A percentile compares a stretch with the other conserved stretches of the same genome.
Conservation (phyloP, 2,797 vertebrate species). For the Bovichtus variegatus region DNA sequence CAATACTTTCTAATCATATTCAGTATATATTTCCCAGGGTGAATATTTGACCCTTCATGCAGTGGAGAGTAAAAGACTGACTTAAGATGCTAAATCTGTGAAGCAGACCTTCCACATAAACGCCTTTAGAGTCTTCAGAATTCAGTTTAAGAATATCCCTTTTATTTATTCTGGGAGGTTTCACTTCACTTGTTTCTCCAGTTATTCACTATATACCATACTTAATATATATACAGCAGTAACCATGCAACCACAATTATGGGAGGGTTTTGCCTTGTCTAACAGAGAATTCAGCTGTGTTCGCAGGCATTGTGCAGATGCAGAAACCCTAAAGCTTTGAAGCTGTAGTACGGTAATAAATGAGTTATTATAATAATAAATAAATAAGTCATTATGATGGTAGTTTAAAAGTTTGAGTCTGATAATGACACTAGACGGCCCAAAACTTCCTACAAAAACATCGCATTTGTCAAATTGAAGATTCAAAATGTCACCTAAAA, state of each 20-base stretch:
- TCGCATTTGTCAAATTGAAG: constrained; percentile 10
- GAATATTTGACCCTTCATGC: constrained; percentile 62
- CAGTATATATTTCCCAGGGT: constrained; percentile 45
- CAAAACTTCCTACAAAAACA: not conserved
- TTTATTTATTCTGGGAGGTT: constrained; percentile 49
- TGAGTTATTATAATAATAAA: not conserved
- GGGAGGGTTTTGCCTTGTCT: not conserved
- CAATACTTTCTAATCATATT: constrained; percentile 59
- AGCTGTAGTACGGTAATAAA: not conserved
- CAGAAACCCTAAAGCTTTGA: not conserved
- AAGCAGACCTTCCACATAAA: constrained; percentile 53
- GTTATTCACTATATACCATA: not conserved
- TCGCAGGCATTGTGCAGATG: not conserved
- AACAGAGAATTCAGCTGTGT: not conserved
- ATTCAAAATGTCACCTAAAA: constrained; percentile 22
- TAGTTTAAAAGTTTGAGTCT: not conserved
- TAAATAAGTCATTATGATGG: not conserved
- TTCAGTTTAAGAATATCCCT: constrained; percentile 25
- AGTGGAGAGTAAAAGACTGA: constrained; percentile 56
- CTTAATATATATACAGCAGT: not conserved
- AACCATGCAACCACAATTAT: not conserved
- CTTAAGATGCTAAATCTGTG: constrained; percentile 66
- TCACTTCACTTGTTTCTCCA: constrained; percentile 47
- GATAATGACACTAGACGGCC: not conserved
- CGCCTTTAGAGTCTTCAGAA: constrained; percentile 34